A percentile compares a stretch with the other conserved stretches of the same genome.
These are phyloP conservation scores for Magallana gigas DNA, from an alignment of 1,140 invertebrate species.

Conservation along the genomic window DNA sequence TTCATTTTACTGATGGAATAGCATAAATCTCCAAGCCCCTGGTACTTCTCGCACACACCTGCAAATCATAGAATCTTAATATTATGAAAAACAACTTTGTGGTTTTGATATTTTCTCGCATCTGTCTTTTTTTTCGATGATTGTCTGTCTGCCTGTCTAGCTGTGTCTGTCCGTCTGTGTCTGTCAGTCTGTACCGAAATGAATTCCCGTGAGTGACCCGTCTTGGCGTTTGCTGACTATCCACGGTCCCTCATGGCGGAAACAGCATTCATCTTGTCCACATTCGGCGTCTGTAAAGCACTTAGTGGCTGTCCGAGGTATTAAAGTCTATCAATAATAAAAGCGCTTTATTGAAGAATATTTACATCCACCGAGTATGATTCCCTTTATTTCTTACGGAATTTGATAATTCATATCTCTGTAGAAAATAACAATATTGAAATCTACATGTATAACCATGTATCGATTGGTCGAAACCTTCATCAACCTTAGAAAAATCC, in stretches of 20 bases:
- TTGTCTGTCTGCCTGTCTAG: not conserved
- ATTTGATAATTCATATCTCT: not conserved
- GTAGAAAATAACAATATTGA: not conserved
- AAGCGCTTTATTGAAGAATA: not conserved
- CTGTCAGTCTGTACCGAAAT: not conserved
- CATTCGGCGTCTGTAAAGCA: constrained; percentile 40
- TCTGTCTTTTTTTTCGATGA: not conserved
- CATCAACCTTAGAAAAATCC: too few relatives aligned
- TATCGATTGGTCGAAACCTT: too few relatives aligned
- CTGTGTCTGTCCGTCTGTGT: not conserved
- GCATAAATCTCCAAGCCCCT: constrained; percentile 12
- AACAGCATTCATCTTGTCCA: constrained; percentile 42
- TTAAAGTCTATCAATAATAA: not conserved
- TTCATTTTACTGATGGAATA: constrained; percentile 35
- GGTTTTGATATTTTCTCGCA: too few relatives aligned
- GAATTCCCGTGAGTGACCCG: not conserved
- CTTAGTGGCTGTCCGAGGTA: not conserved
- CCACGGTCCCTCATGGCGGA: constrained; percentile 44
- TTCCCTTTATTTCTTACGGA: not conserved
- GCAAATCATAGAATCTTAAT: not conserved
- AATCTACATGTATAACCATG: too few relatives aligned
- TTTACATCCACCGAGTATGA: too few relatives aligned
- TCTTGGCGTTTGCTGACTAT: constrained; percentile 40
- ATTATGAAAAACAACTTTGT: not conserved
- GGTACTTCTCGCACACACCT: constrained; percentile 49